Evolutionary conservation across 2,888 invertebrate species (phyloP).

Genomic region (Periphyllus acericola): DNA sequence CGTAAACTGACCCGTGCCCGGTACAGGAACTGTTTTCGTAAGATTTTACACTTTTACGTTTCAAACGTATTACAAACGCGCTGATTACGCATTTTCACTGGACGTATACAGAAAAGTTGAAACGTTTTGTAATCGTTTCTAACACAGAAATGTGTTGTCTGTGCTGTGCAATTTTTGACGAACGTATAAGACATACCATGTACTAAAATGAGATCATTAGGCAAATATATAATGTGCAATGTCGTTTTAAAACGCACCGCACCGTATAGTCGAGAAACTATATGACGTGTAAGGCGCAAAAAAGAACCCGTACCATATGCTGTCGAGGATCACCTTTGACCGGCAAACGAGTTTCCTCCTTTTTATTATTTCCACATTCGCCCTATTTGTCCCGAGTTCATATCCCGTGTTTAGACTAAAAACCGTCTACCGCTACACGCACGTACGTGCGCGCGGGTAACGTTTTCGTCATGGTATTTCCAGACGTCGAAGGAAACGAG

Average conservation of each 20-base stretch:
- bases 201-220: conserved; percentile 45
- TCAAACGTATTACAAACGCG: too few relatives aligned
- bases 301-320: conserved; percentile 42
- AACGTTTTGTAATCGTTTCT: too few relatives aligned
- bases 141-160: neutral
- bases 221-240: neutral
- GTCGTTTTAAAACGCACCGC: conserved; percentile 28
- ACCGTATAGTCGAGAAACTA: neutral
- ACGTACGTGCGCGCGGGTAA: neutral
- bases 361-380: conserved; percentile 53
- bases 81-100: too few relatives aligned
- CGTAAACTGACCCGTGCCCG: too few relatives aligned
- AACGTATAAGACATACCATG: neutral
- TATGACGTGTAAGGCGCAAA: conserved; percentile 27
- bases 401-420: conserved; percentile 10
- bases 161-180: neutral
- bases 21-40: too few relatives aligned
- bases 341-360: conserved; percentile 60
- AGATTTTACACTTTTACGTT: too few relatives aligned
- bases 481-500: neutral
- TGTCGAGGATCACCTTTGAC: conserved; percentile 47
- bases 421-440: neutral
- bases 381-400: conserved; percentile 46
- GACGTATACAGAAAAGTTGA: too few relatives aligned
- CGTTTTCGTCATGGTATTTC: neutral